Base-by-base conservation (phyloP, 2,888 invertebrate genomes). In the Ophioninae sp. region DNA sequence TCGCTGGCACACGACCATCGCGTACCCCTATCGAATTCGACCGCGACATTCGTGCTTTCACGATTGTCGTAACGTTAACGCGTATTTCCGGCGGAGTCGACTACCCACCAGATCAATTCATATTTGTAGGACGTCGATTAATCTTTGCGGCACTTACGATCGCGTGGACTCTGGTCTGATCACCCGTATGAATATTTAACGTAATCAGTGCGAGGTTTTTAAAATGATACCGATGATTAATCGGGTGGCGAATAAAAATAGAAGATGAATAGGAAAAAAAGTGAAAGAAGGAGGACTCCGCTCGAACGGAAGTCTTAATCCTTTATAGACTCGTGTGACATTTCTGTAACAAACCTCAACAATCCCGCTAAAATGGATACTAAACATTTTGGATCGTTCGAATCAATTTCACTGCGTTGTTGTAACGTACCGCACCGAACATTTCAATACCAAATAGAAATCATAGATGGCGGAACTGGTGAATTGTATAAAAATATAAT, bases 1-100 rank as follows among this genome's bases (percentile, higher is more conserved):
- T 80, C 59, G 77, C 83, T 76, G 61, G 74, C 80, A 79, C 80
- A 77, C 74, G 70, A 77, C 23, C 30, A 10, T 39, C 62, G 41
- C 17, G 6, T 44, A 30, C 44, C 21, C 64, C 39, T 56, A 68
- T 81, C 72, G 56, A 81, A 79, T 84, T 78, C 81, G 59, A 81
- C 65, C 74, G 13, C 41, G 62, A 30, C 72, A 79, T 56, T 39
- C 39, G 64, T 64, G 23, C 8, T 64, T 57, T 20, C 39, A 39
- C 20, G n/a, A 41, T 6, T 37, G 57, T 67, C 6, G 21, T 7
- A 21, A 21, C 50, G 50, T 7, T 7, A 21, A 64, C 23, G 30
- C 3, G 6, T 6, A 56, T 75, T 62, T 75, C 21, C 37, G 0
- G 50, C 44, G 20, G 37, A 17, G 75, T 61, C 59, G n/a, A 59